A percentile compares a stretch with the other conserved stretches of the same genome.
Evolutionary conservation across 1,140 invertebrate species (phyloP).

Genomic region (Drosophila pseudoananassae): DNA sequence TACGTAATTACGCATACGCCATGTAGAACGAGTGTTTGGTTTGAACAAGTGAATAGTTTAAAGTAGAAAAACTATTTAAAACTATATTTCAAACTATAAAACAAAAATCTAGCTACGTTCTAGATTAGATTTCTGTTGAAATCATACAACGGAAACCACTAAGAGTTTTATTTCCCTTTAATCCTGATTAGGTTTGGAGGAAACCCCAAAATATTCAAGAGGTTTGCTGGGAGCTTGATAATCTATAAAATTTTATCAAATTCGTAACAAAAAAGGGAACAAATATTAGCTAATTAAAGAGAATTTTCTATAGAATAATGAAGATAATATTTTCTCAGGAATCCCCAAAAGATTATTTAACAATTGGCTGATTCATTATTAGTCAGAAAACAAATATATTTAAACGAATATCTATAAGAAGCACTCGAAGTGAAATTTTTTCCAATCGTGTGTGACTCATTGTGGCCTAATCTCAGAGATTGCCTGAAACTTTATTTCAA

Average conservation of each 20-base stretch:
- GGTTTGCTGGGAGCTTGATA: not conserved
- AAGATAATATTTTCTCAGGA: not conserved
- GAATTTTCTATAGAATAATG: too few relatives aligned
- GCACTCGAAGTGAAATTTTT: not conserved
- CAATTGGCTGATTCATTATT: not conserved
- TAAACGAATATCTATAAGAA: not conserved
- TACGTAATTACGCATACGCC: slow-evolving; percentile 70
- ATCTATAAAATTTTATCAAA: not conserved
- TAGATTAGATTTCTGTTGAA: not conserved
- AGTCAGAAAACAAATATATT: not conserved
- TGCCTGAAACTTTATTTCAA: not conserved
- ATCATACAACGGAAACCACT: not conserved
- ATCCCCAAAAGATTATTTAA: not conserved
- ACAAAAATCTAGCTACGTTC: not conserved
- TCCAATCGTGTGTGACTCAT: not conserved
- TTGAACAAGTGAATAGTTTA: not conserved
- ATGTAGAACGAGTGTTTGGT: slow-evolving; percentile 31
- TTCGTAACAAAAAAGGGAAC: too few relatives aligned
- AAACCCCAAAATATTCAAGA: not conserved
- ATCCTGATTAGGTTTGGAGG: not conserved
- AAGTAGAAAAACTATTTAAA: not conserved
- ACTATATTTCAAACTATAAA: not conserved
- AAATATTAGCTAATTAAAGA: too few relatives aligned
- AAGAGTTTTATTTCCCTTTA: not conserved
- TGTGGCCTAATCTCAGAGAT: slow-evolving; percentile 1